Conservation (phyloP, 2,113 vertebrate genomes). For the Heptranchias perlo region DNA sequence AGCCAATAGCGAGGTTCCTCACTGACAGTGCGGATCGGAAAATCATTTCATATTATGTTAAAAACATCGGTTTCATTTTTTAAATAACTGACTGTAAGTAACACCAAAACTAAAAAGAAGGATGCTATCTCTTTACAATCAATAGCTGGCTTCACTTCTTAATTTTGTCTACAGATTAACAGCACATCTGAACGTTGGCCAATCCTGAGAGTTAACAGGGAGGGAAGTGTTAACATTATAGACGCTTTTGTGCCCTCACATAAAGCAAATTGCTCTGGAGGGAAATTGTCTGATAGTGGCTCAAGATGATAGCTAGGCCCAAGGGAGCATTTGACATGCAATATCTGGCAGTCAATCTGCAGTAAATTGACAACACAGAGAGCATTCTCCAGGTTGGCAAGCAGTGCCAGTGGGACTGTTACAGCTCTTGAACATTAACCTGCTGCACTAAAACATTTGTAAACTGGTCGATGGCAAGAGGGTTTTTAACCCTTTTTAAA, state of each 20-base stretch:
- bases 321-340: constrained; percentile 25
- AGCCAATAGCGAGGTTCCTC: neutral
- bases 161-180: neutral
- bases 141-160: neutral
- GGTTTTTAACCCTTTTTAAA: neutral
- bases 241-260: neutral
- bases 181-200: neutral
- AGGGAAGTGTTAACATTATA: neutral
- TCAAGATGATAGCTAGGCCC: neutral
- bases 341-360: constrained; percentile 19
- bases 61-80: neutral
- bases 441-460: neutral
- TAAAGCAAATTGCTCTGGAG: constrained; percentile 16
- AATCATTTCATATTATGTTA: neutral
- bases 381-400: neutral
- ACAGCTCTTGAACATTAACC: neutral
- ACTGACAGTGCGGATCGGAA: neutral
- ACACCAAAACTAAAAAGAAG: neutral
- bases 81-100: neutral
- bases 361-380: constrained; percentile 7
- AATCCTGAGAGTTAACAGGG: neutral
- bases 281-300: constrained; percentile 9
- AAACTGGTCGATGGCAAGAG: neutral
- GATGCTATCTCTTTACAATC: neutral
- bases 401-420: neutral